phyloP scores from a whole-genome alignment of 37 sponge, comb jelly and placozoan genomes.

The Crambe crambe region DNA sequence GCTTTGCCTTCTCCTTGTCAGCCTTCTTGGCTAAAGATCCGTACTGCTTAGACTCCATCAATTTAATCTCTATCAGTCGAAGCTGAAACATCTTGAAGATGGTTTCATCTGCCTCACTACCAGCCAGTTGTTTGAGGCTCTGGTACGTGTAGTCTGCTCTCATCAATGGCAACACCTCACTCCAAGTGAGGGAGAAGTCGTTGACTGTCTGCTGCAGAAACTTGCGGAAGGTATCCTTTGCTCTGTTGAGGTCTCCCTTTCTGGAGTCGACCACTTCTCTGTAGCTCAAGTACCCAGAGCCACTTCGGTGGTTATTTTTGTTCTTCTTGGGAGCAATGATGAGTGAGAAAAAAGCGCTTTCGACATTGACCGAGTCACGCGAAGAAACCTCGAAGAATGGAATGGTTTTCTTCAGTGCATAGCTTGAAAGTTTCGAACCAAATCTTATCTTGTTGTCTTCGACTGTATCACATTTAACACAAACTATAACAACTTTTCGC shows the following conservation, averaged over 20 bases:
- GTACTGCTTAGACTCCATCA: slow-evolving; percentile 40
- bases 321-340: slow-evolving; percentile 24
- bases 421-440: slow-evolving; percentile 23
- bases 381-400: slow-evolving; percentile 77
- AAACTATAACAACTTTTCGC: slow-evolving; percentile 60
- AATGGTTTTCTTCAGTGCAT: slow-evolving; percentile 33
- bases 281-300: slow-evolving; percentile 20
- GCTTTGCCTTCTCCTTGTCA: slow-evolving; percentile 26
- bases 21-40: slow-evolving; percentile 16
- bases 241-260: slow-evolving; percentile 41
- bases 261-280: slow-evolving; percentile 23
- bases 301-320: neutral
- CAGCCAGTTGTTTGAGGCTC: slow-evolving; percentile 29
- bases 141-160: slow-evolving; percentile 39
- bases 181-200: slow-evolving; percentile 46
- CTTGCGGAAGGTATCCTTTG: slow-evolving; percentile 40
- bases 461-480: slow-evolving; percentile 69
- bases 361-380: slow-evolving; percentile 58
- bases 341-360: slow-evolving; percentile 64
- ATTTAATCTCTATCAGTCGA: slow-evolving; percentile 76
- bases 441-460: slow-evolving; percentile 33
- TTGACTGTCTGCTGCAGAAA: slow-evolving; percentile 28
- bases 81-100: slow-evolving; percentile 69
- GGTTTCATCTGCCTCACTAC: slow-evolving; percentile 34
- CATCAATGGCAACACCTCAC: slow-evolving; percentile 25